Evolutionary conservation across 2,113 vertebrate species (phyloP), one percentile per base, ranked within the genome.

Genomic region (Stomatorhinus ivindoensis): DNA sequence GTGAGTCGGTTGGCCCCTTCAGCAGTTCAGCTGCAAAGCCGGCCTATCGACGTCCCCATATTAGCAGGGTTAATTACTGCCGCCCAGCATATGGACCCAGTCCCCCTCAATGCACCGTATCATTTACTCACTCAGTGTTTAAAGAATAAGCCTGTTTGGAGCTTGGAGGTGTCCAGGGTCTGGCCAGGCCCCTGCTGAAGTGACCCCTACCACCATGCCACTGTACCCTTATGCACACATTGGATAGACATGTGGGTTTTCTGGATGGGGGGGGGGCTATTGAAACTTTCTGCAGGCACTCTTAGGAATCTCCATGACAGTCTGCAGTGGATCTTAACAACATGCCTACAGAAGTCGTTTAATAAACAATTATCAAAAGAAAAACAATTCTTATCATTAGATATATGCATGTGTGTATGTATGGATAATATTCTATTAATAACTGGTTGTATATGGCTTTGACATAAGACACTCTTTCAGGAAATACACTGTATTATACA

Each of bases 11-110:
- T 87, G 88, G 89, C 92, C 90, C 91, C 91, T 93, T 92, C 91
- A 92, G 92, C 92, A 91, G 92, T 89, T 89, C 88, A 27, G 50
- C 85, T 53, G 88, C 90, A 65, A 35, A 80, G 44, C 51, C 86
- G 35, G 31, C 3, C 42, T 91, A 92, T 91, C 24, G 92, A 93
- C 47, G 61, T 9, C 4, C 61, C 61, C 89, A 85, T 90, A 93
- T 93, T 91, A 92, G 89, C 27, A 9, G 47, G 91, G 90, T 89
- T 93, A 92, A 93, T 93, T 92, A 92, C 90, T 92, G 88, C 87
- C 85, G 90, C 84, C 88, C 84, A 86, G 90, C 91, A 89, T 89
- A 48, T 3, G 3, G 46, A 7, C 19, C 82, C 15, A 24, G 82
- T 6, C 7, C 13, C 61, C n/a, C 73, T 31, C 65, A 35, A 73